Conservation (phyloP, 92 coral and sea anemone species). For the Actinostola sp. region DNA sequence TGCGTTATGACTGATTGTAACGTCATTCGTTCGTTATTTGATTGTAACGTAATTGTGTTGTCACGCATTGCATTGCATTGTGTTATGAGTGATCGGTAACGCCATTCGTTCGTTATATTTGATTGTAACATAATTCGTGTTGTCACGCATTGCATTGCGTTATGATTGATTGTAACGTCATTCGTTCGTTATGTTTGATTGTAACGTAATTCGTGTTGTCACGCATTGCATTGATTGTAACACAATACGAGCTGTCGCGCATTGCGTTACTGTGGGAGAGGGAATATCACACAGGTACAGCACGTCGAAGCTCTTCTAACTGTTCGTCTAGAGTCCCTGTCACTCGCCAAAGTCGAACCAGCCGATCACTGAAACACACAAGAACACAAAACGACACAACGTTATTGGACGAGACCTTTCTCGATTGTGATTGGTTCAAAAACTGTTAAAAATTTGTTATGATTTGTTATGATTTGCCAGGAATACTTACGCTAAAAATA, state of each 20-base stretch:
- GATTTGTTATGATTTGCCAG: neutral
- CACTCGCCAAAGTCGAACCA: constrained; percentile 95
- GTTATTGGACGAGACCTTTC: neutral
- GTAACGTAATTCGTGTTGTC: neutral
- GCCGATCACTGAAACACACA: constrained; percentile 76
- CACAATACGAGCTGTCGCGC: neutral
- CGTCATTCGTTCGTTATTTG: too few species aligned
- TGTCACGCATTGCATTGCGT: neutral
- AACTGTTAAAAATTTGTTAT: neutral
- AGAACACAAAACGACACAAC: neutral
- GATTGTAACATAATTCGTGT: neutral
- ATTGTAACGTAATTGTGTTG: neutral
- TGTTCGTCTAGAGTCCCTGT: constrained; percentile 94
- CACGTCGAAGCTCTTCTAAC: constrained; percentile 60
- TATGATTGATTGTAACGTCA: neutral
- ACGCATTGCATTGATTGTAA: neutral
- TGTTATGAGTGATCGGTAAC: too few species aligned
- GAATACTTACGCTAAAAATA: too few species aligned
- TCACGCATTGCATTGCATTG: neutral
- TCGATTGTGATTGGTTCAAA: neutral
- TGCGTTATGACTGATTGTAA: too few species aligned
- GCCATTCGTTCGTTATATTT: neutral
- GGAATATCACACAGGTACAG: constrained; percentile 39
- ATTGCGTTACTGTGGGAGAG: neutral
- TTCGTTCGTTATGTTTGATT: neutral